These are phyloP conservation scores for Lobophora halterata DNA, from an alignment of 2,888 invertebrate species.

Conservation along the genomic window DNA sequence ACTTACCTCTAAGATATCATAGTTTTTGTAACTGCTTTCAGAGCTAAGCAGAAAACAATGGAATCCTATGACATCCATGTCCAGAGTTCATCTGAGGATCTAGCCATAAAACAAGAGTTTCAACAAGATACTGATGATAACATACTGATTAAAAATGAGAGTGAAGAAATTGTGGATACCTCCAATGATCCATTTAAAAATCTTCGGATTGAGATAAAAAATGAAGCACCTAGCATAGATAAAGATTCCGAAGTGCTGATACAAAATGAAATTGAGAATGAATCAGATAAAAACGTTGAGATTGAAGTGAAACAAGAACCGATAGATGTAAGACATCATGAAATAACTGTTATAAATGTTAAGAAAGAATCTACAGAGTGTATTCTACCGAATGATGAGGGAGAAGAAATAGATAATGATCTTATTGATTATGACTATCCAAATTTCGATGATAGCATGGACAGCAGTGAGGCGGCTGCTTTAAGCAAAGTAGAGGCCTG, in stretches of 20 bases:
- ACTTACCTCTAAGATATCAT: too few relatives aligned
- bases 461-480: constrained; percentile 60
- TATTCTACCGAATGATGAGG: constrained; percentile 22
- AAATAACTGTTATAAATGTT: constrained; percentile 17
- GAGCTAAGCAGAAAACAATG: constrained; percentile 13
- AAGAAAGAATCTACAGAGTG: constrained; percentile 15
- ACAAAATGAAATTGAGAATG: constrained; percentile 16
- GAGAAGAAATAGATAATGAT: constrained; percentile 42
- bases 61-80: constrained; percentile 3
- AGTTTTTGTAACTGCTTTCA: constrained; percentile 3
- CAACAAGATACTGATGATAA: constrained; percentile 21
- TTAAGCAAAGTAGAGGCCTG: constrained; percentile 65
- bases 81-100: constrained; percentile 3
- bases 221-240: constrained; percentile 19
- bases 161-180: constrained; percentile 30
- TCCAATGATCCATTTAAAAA: constrained; percentile 39
- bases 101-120: constrained; percentile 23
- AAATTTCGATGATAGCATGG: constrained; percentile 60
- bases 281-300: constrained; percentile 1
- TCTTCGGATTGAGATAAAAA: constrained; percentile 43
- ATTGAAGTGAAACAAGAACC: constrained; percentile 4
- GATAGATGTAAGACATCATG: constrained; percentile 6
- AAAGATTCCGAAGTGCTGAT: constrained; percentile 8
- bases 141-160: constrained; percentile 34
- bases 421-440: constrained; percentile 55